Evolutionary conservation across 2,797 vertebrate genomes (phyloP), one percentile per base, ranked within the genome.

Genomic region (Micrastur ruficollis): DNA sequence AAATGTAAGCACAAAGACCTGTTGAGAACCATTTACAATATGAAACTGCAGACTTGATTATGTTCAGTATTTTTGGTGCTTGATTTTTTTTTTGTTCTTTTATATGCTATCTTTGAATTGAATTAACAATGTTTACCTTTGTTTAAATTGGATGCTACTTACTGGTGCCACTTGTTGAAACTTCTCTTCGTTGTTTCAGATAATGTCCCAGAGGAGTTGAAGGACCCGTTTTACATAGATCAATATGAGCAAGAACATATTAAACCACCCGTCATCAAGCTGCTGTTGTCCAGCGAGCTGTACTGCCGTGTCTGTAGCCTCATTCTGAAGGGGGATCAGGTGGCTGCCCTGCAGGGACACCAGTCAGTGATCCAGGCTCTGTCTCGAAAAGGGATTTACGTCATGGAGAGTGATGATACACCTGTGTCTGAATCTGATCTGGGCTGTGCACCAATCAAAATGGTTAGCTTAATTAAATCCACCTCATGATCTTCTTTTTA

Each of bases 241-340:
- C 99, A 99, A 93, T 99, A 99, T 11, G 99, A 99, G 83, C 99
- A 99, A 97, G 99, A 99, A 73, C 99, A 99, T 97, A 99, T 99
- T 93, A 99, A 99, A 63, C 99, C 99, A 0, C 99, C 99, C 0
- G 99, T 99, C 90, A 99, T 99, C 97, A 99, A 93, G 53, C 98
- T 99, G 84, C 98, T 99, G 91, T 98, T 99, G 86, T 99, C 99
- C 95, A 98, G 99, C 2, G 99, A 99, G 98, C 99, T 99, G 46
- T 99, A 99, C 98, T 99, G 99, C 95, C 99, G 99, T 0, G 99
- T 99, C n/a, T 99, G 99, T 59, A 97, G 99, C 95, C 99, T 99
- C 95, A 99, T 99, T 96, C 98, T 99, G 74, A 99, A 99, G 97
- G 99, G 99, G 14, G 99, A 99, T 97, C 99, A 99, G 98, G 99